Percentiles rank a stretch among this genome's conserved stretches.
phyloP scores from a whole-genome alignment of 1,140 invertebrate species.

The Brachionus rubens region DNA sequence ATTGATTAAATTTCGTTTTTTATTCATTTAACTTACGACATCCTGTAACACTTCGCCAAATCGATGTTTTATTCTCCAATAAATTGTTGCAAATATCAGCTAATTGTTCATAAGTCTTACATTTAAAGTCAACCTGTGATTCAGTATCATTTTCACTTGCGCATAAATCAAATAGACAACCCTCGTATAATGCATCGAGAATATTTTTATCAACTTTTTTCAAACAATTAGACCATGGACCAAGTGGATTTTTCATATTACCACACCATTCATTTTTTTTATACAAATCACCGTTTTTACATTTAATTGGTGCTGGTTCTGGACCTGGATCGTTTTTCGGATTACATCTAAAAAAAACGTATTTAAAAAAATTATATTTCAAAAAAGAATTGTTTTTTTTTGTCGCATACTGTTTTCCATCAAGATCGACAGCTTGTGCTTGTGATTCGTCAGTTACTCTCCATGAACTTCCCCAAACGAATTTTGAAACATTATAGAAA shows the following conservation, averaged over 20 bases:
- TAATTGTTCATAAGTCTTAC: constrained; percentile 28
- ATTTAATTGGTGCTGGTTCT: background rate
- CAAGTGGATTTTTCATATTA: background rate
- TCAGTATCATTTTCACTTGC: constrained; percentile 1
- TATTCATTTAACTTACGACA: constrained; percentile 14
- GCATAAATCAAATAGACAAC: constrained; percentile 30
- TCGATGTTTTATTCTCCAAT: background rate
- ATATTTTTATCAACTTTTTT: background rate
- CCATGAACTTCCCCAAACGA: constrained; percentile 26
- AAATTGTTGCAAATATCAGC: background rate
- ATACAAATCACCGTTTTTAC: background rate
- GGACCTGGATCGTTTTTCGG: background rate
- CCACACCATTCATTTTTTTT: constrained; percentile 12
- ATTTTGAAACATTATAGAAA: background rate
- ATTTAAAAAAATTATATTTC: no score
- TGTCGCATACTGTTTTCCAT: constrained; percentile 1
- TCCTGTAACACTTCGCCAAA: constrained; percentile 4
- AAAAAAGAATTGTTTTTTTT: no score
- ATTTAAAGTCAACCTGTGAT: background rate
- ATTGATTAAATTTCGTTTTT: background rate
- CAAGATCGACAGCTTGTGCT: background rate
- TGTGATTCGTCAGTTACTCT: constrained; percentile 27
- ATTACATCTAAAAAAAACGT: background rate
- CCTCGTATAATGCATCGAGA: background rate
- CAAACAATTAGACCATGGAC: constrained; percentile 10